These are phyloP conservation scores for Somateria mollissima DNA, from an alignment of 2,797 vertebrate genomes.

Conservation along the genomic window DNA sequence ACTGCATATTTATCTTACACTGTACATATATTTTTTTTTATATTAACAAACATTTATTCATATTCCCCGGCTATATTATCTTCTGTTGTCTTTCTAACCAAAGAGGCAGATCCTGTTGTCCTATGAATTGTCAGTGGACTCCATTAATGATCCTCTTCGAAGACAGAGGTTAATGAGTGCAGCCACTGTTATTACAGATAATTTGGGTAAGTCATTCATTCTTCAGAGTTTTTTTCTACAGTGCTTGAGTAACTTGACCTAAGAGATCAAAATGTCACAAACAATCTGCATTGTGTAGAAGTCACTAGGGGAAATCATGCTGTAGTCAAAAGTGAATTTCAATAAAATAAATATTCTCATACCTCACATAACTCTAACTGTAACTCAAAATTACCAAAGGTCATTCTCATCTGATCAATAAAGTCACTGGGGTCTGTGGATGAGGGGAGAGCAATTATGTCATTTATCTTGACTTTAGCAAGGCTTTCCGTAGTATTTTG, in stretches of 20 bases:
- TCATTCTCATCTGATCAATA: neutral
- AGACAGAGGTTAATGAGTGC: slow-evolving; percentile 90
- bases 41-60: neutral
- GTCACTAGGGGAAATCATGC: neutral
- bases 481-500: neutral
- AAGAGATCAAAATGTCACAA: neutral
- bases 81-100: neutral
- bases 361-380: neutral
- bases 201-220: slow-evolving; percentile 83
- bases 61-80: neutral
- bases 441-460: neutral
- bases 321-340: neutral
- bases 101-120: slow-evolving; percentile 78
- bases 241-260: neutral
- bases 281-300: neutral
- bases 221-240: neutral
- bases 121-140: slow-evolving; percentile 81
- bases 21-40: neutral
- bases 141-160: slow-evolving; percentile 77
- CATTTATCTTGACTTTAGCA: neutral
- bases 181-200: slow-evolving; percentile 90
- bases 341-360: neutral
- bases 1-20: neutral
- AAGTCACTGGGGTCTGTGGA: neutral
- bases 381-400: neutral